phyloP scores from a whole-genome alignment of 2,888 invertebrate genomes.

The Linnaemya tessellans region DNA sequence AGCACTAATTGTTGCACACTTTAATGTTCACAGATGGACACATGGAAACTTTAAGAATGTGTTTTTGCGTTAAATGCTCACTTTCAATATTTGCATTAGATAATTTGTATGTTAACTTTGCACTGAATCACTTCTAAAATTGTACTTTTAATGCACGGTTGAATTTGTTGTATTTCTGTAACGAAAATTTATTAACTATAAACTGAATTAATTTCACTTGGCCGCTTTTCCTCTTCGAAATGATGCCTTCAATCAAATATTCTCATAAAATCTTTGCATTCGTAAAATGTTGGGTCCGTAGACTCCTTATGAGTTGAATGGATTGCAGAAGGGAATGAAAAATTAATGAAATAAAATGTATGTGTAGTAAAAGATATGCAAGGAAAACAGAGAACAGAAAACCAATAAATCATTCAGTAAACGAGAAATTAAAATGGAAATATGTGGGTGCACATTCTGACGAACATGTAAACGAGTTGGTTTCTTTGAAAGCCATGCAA shows the following conservation, averaged over 20 bases:
- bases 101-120: not conserved
- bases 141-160: not conserved
- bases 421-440: conserved; percentile 47
- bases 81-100: not conserved
- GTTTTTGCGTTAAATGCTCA: not conserved
- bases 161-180: not conserved
- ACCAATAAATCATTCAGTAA: conserved; percentile 62
- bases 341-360: not conserved
- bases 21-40: not conserved
- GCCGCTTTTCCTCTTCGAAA: conserved; percentile 39
- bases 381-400: conserved; percentile 41
- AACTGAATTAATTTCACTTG: conserved; percentile 6
- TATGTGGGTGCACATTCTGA: not conserved
- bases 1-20: conserved; percentile 12
- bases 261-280: conserved; percentile 30
- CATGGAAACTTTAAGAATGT: too few species aligned
- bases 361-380: not conserved
- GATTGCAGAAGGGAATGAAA: conserved; percentile 1
- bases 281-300: conserved; percentile 16
- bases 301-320: conserved; percentile 13
- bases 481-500: not conserved
- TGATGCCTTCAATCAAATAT: conserved; percentile 38
- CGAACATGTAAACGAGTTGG: not conserved
- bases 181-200: not conserved
- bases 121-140: not conserved